These are phyloP conservation scores for Alosa alosa DNA, from an alignment of 2,113 vertebrate species.

Conservation along the genomic window DNA sequence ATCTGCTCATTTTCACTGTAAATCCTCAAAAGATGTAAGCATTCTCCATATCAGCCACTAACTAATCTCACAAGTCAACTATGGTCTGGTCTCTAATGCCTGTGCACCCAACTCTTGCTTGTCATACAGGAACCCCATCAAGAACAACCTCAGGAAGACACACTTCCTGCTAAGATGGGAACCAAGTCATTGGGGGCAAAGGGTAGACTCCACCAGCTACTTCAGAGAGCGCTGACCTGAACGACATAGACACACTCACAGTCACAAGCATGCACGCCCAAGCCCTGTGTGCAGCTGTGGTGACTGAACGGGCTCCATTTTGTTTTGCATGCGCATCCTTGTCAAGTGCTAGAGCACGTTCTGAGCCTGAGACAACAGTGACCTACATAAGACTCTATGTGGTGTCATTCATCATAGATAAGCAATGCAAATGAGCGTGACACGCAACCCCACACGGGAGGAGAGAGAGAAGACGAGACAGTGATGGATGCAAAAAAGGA, in stretches of 20 bases:
- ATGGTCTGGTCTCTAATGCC: neutral
- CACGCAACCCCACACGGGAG: neutral
- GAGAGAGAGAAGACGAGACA: neutral
- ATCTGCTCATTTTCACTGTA: neutral
- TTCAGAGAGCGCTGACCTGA: neutral
- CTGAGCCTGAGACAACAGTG: slow-evolving; percentile 13
- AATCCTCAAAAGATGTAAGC: neutral
- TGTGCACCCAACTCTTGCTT: neutral
- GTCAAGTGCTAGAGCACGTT: neutral
- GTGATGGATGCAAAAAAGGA: neutral
- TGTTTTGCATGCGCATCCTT: slow-evolving; percentile 19
- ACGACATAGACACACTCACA: neutral
- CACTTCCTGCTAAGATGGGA: neutral
- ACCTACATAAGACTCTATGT: slow-evolving; percentile 23
- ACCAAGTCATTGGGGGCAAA: neutral
- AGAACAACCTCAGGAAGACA: neutral
- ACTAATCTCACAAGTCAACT: neutral
- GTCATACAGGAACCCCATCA: neutral
- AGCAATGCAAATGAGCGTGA: slow-evolving; percentile 12
- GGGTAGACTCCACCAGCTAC: neutral
- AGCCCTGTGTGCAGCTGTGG: neutral
- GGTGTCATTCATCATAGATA: slow-evolving; percentile 24
- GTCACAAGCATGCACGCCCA: neutral
- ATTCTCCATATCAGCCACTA: neutral
- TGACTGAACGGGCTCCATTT: slow-evolving; percentile 13